Percentiles rank a stretch among this genome's conserved stretches.
phyloP scores from a whole-genome alignment of 2,888 invertebrate genomes.

The Agrotis segetum region DNA sequence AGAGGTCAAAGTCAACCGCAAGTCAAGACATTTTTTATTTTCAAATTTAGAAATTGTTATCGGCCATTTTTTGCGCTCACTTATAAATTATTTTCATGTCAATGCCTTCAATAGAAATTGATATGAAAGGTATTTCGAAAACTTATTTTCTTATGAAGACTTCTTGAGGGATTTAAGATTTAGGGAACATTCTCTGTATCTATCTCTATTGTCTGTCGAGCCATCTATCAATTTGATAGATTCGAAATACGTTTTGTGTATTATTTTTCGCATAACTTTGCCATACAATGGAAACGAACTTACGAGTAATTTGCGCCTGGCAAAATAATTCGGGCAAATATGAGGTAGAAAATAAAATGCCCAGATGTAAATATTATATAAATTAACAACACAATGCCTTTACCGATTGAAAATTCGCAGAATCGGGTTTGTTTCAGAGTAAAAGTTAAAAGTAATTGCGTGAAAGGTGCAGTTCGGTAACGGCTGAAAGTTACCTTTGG shows the following conservation, averaged over 20 bases:
- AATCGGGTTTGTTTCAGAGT: slow-evolving; percentile 16
- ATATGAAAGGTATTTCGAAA: slow-evolving; percentile 36
- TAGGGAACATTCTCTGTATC: slow-evolving; percentile 3
- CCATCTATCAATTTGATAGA: slow-evolving; percentile 39
- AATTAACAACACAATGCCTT: neutral
- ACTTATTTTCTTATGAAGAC: slow-evolving; percentile 6
- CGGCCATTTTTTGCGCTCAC: slow-evolving; percentile 28
- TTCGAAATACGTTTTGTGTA: slow-evolving; percentile 18
- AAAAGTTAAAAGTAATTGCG: slow-evolving; percentile 42
- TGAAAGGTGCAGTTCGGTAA: slow-evolving; percentile 37
- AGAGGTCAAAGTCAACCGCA: slow-evolving; percentile 23
- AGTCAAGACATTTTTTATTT: slow-evolving; percentile 27
- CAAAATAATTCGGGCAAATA: slow-evolving; percentile 6
- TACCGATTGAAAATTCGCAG: slow-evolving; percentile 14
- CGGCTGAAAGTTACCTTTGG: slow-evolving; percentile 24
- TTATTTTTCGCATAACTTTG: slow-evolving; percentile 10
- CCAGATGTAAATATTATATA: neutral
- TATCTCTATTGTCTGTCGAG: slow-evolving; percentile 13
- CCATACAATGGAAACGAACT: neutral
- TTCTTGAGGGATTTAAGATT: slow-evolving; percentile 22
- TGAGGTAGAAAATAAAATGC: neutral
- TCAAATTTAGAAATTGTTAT: neutral
- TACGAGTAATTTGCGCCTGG: slow-evolving; percentile 10
- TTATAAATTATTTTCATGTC: slow-evolving; percentile 32
- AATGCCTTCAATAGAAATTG: slow-evolving; percentile 28